phyloP scores from a whole-genome alignment of 2,888 invertebrate genomes.

The Serripes groenlandicus region DNA sequence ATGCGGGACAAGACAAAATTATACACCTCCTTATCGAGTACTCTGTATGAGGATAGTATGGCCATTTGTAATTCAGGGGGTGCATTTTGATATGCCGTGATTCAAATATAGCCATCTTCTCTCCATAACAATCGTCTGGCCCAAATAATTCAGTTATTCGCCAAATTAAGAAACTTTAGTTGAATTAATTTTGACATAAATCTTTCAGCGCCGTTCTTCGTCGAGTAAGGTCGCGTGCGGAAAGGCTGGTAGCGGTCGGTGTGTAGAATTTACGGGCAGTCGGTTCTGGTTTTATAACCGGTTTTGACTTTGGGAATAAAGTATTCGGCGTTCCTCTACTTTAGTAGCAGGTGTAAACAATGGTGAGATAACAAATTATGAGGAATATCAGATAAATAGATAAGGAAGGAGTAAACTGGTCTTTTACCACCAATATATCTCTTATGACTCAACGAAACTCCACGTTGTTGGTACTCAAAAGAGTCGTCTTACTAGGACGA shows the following conservation, averaged over 20 bases:
- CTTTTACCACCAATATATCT: too few species aligned
- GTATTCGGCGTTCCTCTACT: not conserved
- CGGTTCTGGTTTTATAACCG: not conserved
- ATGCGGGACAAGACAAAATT: too few species aligned
- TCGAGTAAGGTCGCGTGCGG: constrained; percentile 35
- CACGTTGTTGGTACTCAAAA: too few species aligned
- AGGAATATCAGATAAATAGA: too few species aligned
- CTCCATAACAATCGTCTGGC: constrained; percentile 24
- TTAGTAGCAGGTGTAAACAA: not conserved
- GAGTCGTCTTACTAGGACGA: too few species aligned
- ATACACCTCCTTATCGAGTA: too few species aligned
- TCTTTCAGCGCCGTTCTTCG: constrained; percentile 38
- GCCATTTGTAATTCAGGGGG: too few species aligned
- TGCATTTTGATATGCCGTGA: too few species aligned
- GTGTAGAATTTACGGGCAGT: constrained; percentile 5
- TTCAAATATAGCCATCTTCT: constrained; percentile 14
- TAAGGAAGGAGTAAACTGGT: too few species aligned
- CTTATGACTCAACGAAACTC: too few species aligned
- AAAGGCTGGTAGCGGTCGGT: not conserved
- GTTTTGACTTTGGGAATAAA: not conserved
- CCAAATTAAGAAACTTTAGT: constrained; percentile 57
- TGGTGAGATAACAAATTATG: not conserved
- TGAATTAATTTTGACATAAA: constrained; percentile 59
- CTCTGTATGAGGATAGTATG: too few species aligned
- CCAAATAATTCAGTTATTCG: constrained; percentile 50